Base-by-base conservation (phyloP, 2,888 invertebrate genomes). In the Pemphredon lugubris region DNA sequence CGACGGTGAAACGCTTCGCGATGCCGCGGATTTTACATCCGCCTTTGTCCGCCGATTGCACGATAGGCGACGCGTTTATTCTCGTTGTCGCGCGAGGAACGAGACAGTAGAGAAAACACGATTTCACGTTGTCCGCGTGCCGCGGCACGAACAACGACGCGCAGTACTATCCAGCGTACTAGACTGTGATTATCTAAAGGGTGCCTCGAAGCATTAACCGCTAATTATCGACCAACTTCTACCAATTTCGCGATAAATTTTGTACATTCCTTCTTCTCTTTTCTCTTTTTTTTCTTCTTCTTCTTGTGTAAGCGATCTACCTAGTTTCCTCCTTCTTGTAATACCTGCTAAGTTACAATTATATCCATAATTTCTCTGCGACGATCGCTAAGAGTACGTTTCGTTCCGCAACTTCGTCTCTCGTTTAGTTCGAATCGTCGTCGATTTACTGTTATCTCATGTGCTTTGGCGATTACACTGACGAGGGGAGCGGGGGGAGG, bases 141-240 rank as follows among this genome's bases (percentile, higher is more conserved):
- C 54, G 59, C 40, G n/a, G 63, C 73, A 59, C 66, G 57, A 65
- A n/a, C 63, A 69, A 72, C 59, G 54, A 34, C 32, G 54, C 60
- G 54, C 63, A 61, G 73, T 67, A 66, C 81, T 80, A 89, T 80
- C 89, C 89, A 89, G 87, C 89, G 89, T 89, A 89, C 89, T 89
- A 89, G 89, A 88, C 84, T 87, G 87, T 81, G 73, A 84, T 82
- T 77, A 79, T 71, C 83, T 83, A 83, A 76, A 77, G 64, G 80
- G 81, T 82, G 80, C 82, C 84, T 83, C 84, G 84, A 87, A 87
- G 86, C 84, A 72, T 79, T 79, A 69, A 78, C 76, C 81, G 79
- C 77, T 83, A 85, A 83, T 84, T 66, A 73, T 68, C 71, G 68
- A 67, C 63, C 54, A 82, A 78, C 75, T 64, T 81, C 77, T 83